Conservation (phyloP, 2,888 invertebrate genomes). For the Drosophila histrio region DNA sequence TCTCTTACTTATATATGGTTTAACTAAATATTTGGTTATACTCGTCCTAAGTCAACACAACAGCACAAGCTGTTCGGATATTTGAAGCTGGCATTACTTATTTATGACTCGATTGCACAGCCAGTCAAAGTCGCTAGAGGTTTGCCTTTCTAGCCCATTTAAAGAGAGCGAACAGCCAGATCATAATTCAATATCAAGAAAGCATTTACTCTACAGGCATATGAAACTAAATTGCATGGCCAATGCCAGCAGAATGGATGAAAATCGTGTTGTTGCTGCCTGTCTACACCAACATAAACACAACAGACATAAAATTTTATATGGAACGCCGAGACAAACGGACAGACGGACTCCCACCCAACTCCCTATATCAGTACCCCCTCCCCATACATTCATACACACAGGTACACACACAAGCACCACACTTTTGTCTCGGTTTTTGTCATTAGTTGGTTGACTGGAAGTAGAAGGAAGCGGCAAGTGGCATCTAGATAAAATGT, state of each 20-base stretch:
- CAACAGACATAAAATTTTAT: constrained; percentile 71
- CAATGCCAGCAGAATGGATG: constrained; percentile 47
- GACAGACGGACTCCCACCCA: constrained; percentile 23
- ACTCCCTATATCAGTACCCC: constrained; percentile 7
- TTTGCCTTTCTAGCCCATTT: constrained; percentile 38
- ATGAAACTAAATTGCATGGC: constrained; percentile 71
- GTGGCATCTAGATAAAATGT: constrained; percentile 72
- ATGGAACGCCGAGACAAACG: constrained; percentile 52
- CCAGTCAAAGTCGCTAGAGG: constrained; percentile 6
- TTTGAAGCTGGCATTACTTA: constrained; percentile 52
- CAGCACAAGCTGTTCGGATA: constrained; percentile 33
- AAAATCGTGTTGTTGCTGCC: constrained; percentile 37
- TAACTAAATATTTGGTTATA: background rate
- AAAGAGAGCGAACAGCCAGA: constrained; percentile 60
- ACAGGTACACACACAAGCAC: constrained; percentile 23
- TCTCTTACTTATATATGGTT: background rate
- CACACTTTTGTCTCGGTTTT: constrained; percentile 74
- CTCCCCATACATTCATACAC: background rate
- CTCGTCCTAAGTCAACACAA: constrained; percentile 16
- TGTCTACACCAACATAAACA: constrained; percentile 64
- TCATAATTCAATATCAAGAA: constrained; percentile 75
- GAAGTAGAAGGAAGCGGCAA: constrained; percentile 34
- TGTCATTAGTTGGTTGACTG: constrained; percentile 71
- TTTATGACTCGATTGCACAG: constrained; percentile 39
- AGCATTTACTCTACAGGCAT: constrained; percentile 61